A percentile compares a stretch with the other conserved stretches of the same genome.
Evolutionary conservation across 1,140 invertebrate species (phyloP).

Genomic region (Drosophila nikananu): DNA sequence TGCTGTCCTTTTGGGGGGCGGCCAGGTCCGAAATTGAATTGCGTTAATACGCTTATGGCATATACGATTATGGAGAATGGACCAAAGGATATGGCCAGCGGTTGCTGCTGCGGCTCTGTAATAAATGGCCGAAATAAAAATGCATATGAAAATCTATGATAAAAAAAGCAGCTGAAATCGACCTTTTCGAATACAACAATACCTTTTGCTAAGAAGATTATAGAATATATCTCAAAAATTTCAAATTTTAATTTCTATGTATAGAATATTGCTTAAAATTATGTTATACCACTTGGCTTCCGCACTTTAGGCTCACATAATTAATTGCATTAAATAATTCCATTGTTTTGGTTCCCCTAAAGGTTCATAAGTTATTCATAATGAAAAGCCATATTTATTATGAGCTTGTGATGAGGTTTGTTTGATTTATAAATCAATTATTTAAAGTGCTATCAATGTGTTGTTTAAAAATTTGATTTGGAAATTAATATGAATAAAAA

Average conservation of each 20-base stretch:
- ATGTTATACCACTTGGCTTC: neutral
- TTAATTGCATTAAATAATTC: conserved; percentile 2
- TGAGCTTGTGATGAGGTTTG: conserved; percentile 10
- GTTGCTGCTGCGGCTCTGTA: conserved; percentile 39
- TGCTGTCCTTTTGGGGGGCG: conserved; percentile 24
- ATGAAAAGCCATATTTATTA: conserved; percentile 4
- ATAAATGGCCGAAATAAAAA: conserved; percentile 70
- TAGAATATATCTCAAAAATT: neutral
- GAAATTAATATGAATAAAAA: neutral
- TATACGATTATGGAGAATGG: conserved; percentile 50
- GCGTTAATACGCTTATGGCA: conserved; percentile 81
- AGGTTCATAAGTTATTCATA: conserved; percentile 8
- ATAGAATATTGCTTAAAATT: neutral
- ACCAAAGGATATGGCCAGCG: conserved; percentile 10
- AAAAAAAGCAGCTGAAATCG: conserved; percentile 22
- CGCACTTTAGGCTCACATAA: conserved; percentile 6
- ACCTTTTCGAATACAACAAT: conserved; percentile 2
- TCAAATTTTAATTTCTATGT: neutral
- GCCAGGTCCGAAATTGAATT: conserved; percentile 72
- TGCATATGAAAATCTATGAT: conserved; percentile 73
- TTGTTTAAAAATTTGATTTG: neutral
- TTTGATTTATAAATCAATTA: conserved; percentile 8
- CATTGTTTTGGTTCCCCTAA: neutral
- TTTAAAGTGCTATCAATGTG: neutral
- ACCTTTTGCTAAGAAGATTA: neutral